Evolutionary conservation across 2,888 invertebrate species (phyloP), one percentile per base, ranked within the genome.

Genomic region (Lampropteryx suffumata): DNA sequence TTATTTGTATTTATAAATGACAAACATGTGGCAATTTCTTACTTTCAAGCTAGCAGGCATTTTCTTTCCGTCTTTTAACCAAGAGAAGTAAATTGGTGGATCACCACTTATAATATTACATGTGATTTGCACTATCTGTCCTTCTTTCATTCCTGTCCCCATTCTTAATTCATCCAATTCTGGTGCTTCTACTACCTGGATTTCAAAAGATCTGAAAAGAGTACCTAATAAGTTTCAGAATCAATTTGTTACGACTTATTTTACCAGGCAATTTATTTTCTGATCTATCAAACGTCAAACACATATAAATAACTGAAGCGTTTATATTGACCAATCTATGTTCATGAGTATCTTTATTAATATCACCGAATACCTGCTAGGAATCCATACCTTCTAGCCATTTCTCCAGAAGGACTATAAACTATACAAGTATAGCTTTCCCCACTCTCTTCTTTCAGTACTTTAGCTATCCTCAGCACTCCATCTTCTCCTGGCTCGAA

Each of bases 341-440:
- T n/a, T n/a, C n/a, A n/a, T n/a, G n/a, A n/a, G n/a, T n/a, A n/a
- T n/a, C n/a, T n/a, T n/a, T n/a, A n/a, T n/a, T n/a, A n/a, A n/a
- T n/a, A n/a, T n/a, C n/a, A n/a, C n/a, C n/a, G n/a, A 17, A n/a
- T 30, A 30, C 13, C 6, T 27, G 7, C 14, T 30, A 4, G 2
- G 14, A 32, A 6, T 8, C 3, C 41, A 55, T 60, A 89, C 74
- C 95, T 91, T 63, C 94, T 92, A 50, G 95, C 95, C 73, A 94
- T 94, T 77, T 95, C 95, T 0, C 95, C 95, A 1, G 94, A 94
- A 24, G 94, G 92, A 71, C 95, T 95, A 46, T 92, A 92, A 0
- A 96, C 96, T 35, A 94, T 93, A 82, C 96, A 97, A n/a, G 94
- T 95, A 77, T 96, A 96, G 44, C 92, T 91, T 42, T 96, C 96